These are phyloP conservation scores for Peromyscus melanophrys DNA, from an alignment of 2,797 vertebrate species.

Conservation along the genomic window DNA sequence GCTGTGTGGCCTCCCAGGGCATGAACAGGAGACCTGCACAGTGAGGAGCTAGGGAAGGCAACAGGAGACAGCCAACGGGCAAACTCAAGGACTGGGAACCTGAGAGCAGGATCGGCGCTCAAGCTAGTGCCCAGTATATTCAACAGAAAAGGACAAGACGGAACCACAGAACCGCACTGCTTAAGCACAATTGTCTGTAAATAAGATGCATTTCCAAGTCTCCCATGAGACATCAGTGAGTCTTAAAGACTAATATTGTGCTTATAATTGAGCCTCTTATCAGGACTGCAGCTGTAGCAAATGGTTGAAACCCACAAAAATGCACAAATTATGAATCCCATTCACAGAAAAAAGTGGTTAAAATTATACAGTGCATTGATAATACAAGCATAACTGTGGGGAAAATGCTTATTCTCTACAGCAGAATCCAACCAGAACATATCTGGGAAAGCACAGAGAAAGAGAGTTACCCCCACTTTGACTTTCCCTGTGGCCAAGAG, in stretches of 20 bases:
- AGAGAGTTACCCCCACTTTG: too few relatives aligned
- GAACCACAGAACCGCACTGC: slow-evolving; percentile 65
- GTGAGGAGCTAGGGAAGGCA: background rate
- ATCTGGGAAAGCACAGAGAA: slow-evolving; percentile 30
- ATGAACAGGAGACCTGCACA: fast-evolving
- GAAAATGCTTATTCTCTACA: slow-evolving; percentile 79
- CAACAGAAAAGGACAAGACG: slow-evolving; percentile 6
- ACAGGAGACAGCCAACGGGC: background rate
- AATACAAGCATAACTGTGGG: slow-evolving; percentile 76
- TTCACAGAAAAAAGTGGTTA: slow-evolving; percentile 78
- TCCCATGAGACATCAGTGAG: slow-evolving; percentile 80
- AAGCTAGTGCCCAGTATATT: slow-evolving; percentile 58
- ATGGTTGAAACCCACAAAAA: slow-evolving; percentile 84
- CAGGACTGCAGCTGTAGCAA: slow-evolving; percentile 86
- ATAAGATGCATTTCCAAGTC: slow-evolving; percentile 83
- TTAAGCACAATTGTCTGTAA: slow-evolving; percentile 82
- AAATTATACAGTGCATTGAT: slow-evolving; percentile 81
- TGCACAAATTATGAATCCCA: slow-evolving; percentile 82
- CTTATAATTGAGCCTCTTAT: slow-evolving; percentile 84
- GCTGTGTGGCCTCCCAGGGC: background rate
- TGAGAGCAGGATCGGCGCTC: slow-evolving; percentile 40
- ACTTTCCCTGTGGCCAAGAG: background rate
- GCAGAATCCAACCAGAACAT: slow-evolving; percentile 56
- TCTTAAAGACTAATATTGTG: slow-evolving; percentile 82
- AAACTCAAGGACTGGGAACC: background rate